Evolutionary conservation across 2,888 invertebrate species (phyloP), one percentile per base, ranked within the genome.

Genomic region (Sarcophaga variegata): DNA sequence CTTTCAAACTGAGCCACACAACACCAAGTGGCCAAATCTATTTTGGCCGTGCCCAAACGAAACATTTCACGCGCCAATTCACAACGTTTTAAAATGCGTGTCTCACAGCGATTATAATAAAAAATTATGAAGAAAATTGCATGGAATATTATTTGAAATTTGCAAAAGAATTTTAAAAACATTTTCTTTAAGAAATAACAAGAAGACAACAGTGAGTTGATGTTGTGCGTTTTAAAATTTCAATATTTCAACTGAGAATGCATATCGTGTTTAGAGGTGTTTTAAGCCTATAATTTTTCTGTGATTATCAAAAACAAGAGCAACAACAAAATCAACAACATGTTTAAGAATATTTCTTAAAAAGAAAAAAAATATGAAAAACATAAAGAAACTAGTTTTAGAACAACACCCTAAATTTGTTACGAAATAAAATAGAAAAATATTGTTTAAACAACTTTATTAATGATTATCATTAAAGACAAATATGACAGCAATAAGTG

Each of bases 1-100:
- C 94, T 94, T 89, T 94, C 95, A 2, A 91, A 91, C 85, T 94
- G 93, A 62, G 94, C 93, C 27, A 95, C 90, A 82, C 95, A 95
- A 20, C 94, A 91, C 94, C 94, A 91, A 62, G 89, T 89, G 12
- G 90, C 86, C 47, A 90, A 85, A 72, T 89, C 89, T 6, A 81
- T 72, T 69, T 86, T 85, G 0, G 90, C 88, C 14, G 90, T 89
- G 10, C 90, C 91, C 75, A 90, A 89, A 2, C 79, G 85, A 11
- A 88, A 49, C 66, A 92, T 83, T 87, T 90, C 90, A 54, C 83
- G 88, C 4, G 90, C 91, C 49, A 92, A 88, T 17, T 89, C 90
- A 83, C 92, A 92, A 60, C 88, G 88, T 64, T 88, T 88, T 67
- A 89, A 80, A 11, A 86, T 84, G 25, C 88, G 89, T 14, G 69